These are phyloP conservation scores for Lasius platythorax DNA, from an alignment of 2,888 invertebrate genomes.

Conservation along the genomic window DNA sequence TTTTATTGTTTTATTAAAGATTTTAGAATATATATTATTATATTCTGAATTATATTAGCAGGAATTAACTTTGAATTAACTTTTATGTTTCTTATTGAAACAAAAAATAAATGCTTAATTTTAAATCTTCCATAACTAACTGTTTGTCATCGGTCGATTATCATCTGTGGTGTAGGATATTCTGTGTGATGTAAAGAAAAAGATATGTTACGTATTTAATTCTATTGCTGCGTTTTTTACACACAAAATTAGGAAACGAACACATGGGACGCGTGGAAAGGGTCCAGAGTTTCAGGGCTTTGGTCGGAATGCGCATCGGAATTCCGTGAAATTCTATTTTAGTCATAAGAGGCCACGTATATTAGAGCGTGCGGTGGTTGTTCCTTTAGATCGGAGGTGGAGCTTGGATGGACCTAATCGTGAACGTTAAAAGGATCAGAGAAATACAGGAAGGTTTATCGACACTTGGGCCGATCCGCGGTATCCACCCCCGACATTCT, in stretches of 20 bases:
- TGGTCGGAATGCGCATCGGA: constrained; percentile 37
- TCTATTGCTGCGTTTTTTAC: background rate
- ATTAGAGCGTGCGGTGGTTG: constrained; percentile 30
- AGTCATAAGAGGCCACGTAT: constrained; percentile 42
- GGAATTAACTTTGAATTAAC: too few relatives aligned
- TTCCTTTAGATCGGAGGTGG: constrained; percentile 12
- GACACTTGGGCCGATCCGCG: constrained; percentile 31
- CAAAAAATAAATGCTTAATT: background rate
- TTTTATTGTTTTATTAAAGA: constrained; percentile 2
- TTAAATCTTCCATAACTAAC: background rate
- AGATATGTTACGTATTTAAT: constrained; percentile 30
- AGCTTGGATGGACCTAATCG: constrained; percentile 28
- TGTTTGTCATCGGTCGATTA: background rate
- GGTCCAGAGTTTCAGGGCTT: background rate
- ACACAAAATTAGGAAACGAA: background rate
- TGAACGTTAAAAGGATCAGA: constrained; percentile 49
- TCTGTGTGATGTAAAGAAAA: background rate
- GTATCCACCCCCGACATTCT: constrained; percentile 46
- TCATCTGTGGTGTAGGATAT: background rate
- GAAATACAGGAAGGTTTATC: constrained; percentile 43
- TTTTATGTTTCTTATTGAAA: background rate
- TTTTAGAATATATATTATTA: constrained; percentile 3
- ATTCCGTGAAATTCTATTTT: constrained; percentile 59
- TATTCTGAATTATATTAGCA: background rate
- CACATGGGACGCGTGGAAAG: background rate